These are phyloP conservation scores for Montifringilla adamsi DNA, from an alignment of 2,113 vertebrate genomes.

Conservation along the genomic window DNA sequence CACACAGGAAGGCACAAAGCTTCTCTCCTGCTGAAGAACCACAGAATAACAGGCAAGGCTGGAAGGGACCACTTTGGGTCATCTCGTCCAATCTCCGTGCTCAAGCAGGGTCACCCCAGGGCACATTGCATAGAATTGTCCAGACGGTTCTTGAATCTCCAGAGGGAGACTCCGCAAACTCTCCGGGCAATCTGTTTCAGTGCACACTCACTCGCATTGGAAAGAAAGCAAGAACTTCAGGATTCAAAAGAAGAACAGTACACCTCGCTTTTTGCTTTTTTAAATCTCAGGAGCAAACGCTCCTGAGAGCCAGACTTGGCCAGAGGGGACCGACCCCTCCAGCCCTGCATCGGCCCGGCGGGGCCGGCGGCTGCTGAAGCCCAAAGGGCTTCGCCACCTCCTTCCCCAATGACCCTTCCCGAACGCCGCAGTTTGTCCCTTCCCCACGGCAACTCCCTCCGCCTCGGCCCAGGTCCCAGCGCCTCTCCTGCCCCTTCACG, in stretches of 20 bases:
- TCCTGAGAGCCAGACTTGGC: too few relatives aligned
- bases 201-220: too few relatives aligned
- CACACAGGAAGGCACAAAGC: neutral
- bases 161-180: neutral
- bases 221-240: neutral
- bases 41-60: too few relatives aligned
- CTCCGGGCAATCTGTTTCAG: neutral
- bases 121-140: rapidly evolving
- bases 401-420: neutral
- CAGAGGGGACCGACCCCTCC: too few relatives aligned
- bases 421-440: neutral
- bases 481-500: too few relatives aligned
- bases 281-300: neutral
- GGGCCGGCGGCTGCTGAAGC: rapidly evolving
- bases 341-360: rapidly evolving
- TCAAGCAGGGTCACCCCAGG: neutral
- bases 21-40: neutral
- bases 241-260: neutral
- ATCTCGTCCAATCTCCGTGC: neutral
- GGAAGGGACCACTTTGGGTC: neutral
- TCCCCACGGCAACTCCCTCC: neutral
- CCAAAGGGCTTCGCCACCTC: neutral
- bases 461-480: neutral
- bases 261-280: neutral
- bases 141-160: neutral